Evolutionary conservation across 2,797 vertebrate genomes (phyloP), one percentile per base, ranked within the genome.

Genomic region (Borostomias antarcticus): DNA sequence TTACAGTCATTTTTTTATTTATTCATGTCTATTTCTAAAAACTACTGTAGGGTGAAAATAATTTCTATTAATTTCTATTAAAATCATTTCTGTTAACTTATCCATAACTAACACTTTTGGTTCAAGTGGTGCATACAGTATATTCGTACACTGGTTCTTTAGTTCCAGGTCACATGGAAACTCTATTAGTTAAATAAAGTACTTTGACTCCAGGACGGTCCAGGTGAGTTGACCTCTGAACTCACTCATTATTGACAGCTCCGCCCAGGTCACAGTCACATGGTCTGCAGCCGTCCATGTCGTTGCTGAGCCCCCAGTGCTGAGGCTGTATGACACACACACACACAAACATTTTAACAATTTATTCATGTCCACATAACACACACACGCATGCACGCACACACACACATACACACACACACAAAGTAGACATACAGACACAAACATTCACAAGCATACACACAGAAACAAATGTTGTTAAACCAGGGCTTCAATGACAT

Each of bases 241-340:
- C 95, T 94, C 85, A 98, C 97, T 92, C 91, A 76, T 97, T 97
- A 86, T 94, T 93, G 51, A 96, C 26, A 0, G 98, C 93, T 75
- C 96, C 98, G 26, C 98, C 98, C 5, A 88, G 79, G 75, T 98
- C 96, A 15, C 98, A 99, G 85, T 98, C 95, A 23, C 98, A 99
- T 0, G 95, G 91, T 73, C 96, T 92, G 82, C 98, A 99, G 47
- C 98, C 98, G 0, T 98, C 96, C 89, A 98, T 88, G 80, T 99
- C 96, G 0, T 96, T 98, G 87, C 98, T 98, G 71, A 99, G 92
- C 29, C 97, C 98, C 97, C 98, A 99, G 71, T 98, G 94, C 82
- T 98, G 92, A 48, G 93, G 80, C 98, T 99, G 89, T n/a, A 53
- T 66, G 76, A 88, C 26, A 73, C 80, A 82, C 75, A 61, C 79